A percentile compares a stretch with the other conserved stretches of the same genome.
These are phyloP conservation scores for Ectemnius lituratus DNA, from an alignment of 2,888 invertebrate species.

Conservation along the genomic window DNA sequence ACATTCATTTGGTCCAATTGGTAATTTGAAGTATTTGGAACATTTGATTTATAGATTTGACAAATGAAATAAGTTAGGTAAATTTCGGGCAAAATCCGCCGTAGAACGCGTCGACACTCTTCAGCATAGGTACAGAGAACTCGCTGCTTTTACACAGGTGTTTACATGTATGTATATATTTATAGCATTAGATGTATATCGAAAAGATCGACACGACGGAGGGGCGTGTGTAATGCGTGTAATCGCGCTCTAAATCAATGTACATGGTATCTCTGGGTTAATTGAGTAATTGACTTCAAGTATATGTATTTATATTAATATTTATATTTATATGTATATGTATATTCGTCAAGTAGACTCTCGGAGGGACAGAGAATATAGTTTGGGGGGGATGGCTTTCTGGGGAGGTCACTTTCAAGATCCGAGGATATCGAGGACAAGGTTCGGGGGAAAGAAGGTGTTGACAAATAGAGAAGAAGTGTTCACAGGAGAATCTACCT, in stretches of 20 bases:
- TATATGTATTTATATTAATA: slow-evolving; percentile 54
- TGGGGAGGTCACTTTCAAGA: not conserved
- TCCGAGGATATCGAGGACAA: not conserved
- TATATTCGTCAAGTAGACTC: slow-evolving; percentile 2
- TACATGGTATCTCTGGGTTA: slow-evolving; percentile 60
- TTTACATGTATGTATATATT: slow-evolving; percentile 7
- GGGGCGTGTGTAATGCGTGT: slow-evolving; percentile 41
- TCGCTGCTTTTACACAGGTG: slow-evolving; percentile 1
- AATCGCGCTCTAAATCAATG: slow-evolving; percentile 21
- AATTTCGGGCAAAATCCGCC: not conserved
- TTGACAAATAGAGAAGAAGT: not conserved
- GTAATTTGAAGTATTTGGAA: too few species aligned
- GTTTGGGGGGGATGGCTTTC: slow-evolving; percentile 10
- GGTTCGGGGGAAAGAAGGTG: slow-evolving; percentile 9
- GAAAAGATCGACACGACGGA: slow-evolving; percentile 52
- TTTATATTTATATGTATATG: too few species aligned
- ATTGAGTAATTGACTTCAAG: slow-evolving; percentile 77
- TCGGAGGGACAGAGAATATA: slow-evolving; percentile 39
- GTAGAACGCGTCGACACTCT: not conserved
- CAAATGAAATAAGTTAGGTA: too few species aligned
- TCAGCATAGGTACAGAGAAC: slow-evolving; percentile 1
- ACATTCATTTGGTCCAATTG: too few species aligned
- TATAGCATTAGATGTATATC: slow-evolving; percentile 34
- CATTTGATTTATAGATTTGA: too few species aligned
- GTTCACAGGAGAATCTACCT: slow-evolving; percentile 12